Evolutionary conservation across 1,140 invertebrate genomes (phyloP), one percentile per base, ranked within the genome.

Genomic region (Laupala kohalensis): DNA sequence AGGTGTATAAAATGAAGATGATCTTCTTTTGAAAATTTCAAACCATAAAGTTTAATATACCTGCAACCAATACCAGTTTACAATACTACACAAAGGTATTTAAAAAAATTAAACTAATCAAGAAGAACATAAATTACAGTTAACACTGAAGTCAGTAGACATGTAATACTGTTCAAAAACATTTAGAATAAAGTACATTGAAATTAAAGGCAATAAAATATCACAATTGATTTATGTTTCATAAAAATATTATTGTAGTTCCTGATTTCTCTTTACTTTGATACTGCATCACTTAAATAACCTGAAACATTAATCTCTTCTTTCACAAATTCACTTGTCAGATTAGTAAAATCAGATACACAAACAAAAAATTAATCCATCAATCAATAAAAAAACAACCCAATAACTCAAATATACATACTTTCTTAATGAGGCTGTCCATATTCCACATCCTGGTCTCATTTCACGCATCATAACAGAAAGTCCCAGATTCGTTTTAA

Each of bases 1-100:
- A 97, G 78, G 77, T 94, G 90, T n/a, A 97, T 87, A 25, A 97
- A 86, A n/a, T 84, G 78, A 25, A 97, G 86, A 78, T 98, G 95
- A 79, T 97, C 94, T 76, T 92, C 89, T 81, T 96, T 97, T 3
- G 88, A 89, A 81, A 97, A 96, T 77, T 92, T 92, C 73, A 90
- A 79, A 15, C 92, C 92, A 84, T 95, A 95, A 26, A 95, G 80
- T 75, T 88, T 85, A 29, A 95, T 88, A 77, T 93, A 96, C 76
- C 90, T 91, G 77, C 73, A 86, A 83, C 72, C 75, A 76, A n/a
- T n/a, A n/a, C n/a, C n/a, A n/a, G n/a, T n/a, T n/a, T n/a, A n/a
- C 77, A 76, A 75, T 74, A 71, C 66, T 74, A 67, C 75, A 71
- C 27, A 5, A 29, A 28, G 5, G 23, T 70, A 6, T 30, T n/a